Base-by-base conservation (phyloP, 2,113 vertebrate genomes). In the Eulemur rufifrons region DNA sequence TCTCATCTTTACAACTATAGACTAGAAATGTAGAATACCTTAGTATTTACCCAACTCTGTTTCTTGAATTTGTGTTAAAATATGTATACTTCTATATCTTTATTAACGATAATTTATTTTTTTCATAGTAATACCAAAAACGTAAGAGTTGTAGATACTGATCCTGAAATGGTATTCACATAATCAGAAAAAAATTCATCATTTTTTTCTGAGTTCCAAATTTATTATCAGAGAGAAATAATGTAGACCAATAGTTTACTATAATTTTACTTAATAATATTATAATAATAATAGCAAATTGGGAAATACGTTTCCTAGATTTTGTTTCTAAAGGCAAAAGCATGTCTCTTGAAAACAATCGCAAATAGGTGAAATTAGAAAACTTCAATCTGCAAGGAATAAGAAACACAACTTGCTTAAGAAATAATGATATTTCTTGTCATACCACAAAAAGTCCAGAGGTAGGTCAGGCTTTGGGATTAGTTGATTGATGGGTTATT, bases 61-160 rank as follows among this genome's bases (percentile, higher is more conserved):
- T 91, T 82, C 2, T 56, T 94, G 61, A 84, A 88, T 88, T 77
- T 74, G 85, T 82, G 93, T 91, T 97, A 52, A 81, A 95, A 74
- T 84, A 87, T 42, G 17, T 13, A 56, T 8, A 37, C 37, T 45
- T 89, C 29, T 18, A 71, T 39, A 6, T 29, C 54, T 81, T 95
- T 82, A 63, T 64, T 85, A 97, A 87, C 6, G 92, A 9, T 45
- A 84, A 45, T 2, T 45, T 89, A 61, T 73, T 61, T 91, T 74
- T 93, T 86, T 77, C 23, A 37, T 68, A 66, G 66, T 42, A 78
- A 84, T 74, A 34, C 3, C 32, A 92, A 96, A 84, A 27, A 82
- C 39, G 42, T 14, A 81, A 63, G 8, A 52, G 6, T 61, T 95
- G 14, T 23, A 56, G 12, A 34, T 80, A 69, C 1, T 85, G 14